Conservation (phyloP, 1,140 invertebrate species). For the Ceratosolen fusciceps region DNA sequence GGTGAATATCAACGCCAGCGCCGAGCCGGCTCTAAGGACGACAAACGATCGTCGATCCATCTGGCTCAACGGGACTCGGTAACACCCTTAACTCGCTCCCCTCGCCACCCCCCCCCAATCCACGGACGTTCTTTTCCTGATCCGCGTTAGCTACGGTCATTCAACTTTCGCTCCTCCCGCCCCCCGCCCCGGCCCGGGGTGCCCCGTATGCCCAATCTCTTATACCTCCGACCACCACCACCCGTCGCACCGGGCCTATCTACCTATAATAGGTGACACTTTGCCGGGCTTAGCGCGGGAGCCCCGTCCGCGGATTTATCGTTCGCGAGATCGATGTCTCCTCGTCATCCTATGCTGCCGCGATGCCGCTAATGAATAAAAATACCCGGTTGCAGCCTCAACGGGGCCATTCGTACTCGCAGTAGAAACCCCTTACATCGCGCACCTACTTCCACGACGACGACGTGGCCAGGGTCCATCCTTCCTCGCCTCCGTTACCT, state of each 20-base stretch:
- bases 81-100: slow-evolving; percentile 51
- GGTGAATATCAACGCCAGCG: slow-evolving; percentile 68
- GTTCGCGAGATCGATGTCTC: not conserved
- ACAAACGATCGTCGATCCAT: slow-evolving; percentile 71
- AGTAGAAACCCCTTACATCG: too few relatives aligned
- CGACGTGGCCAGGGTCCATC: too few relatives aligned
- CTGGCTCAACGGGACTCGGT: slow-evolving; percentile 67
- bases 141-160: slow-evolving; percentile 21
- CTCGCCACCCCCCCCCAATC: not conserved
- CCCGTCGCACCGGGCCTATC: not conserved
- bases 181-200: not conserved
- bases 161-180: slow-evolving; percentile 12
- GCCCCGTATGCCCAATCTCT: not conserved
- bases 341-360: not conserved
- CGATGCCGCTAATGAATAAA: too few relatives aligned
- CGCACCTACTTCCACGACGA: too few relatives aligned
- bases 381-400: too few relatives aligned
- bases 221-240: not conserved
- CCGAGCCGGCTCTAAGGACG: slow-evolving; percentile 69
- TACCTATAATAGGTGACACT: too few relatives aligned
- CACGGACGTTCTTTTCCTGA: slow-evolving; percentile 2
- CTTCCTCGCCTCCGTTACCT: too few relatives aligned
- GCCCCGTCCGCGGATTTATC: not conserved
- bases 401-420: too few relatives aligned
- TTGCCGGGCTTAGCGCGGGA: not conserved